Percentiles rank a stretch among this genome's conserved stretches.
Evolutionary conservation across 2,888 invertebrate species (phyloP).

Genomic region (Pantelozetes paolii): DNA sequence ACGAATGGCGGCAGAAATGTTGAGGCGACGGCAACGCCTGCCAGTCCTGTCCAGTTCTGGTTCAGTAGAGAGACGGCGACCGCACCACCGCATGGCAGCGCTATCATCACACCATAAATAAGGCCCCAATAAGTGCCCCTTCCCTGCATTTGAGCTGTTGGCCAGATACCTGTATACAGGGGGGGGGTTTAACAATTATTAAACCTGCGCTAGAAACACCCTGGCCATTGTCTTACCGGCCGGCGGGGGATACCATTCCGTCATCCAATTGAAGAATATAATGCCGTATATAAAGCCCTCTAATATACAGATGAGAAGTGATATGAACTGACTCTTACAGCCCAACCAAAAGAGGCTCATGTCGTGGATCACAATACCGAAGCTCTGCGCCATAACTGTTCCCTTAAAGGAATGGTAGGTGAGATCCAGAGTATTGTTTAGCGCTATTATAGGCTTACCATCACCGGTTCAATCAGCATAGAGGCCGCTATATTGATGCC

Average conservation of each 20-base stretch:
- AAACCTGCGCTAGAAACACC: no score
- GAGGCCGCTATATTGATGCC: slow-evolving; percentile 70
- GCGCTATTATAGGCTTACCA: slow-evolving; percentile 53
- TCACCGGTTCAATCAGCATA: slow-evolving; percentile 74
- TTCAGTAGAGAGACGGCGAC: slow-evolving; percentile 43
- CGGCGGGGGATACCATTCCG: slow-evolving; percentile 42
- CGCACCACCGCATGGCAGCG: slow-evolving; percentile 40
- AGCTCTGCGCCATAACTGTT: slow-evolving; percentile 68
- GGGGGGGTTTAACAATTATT: no score
- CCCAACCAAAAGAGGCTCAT: slow-evolving; percentile 62
- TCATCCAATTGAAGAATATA: slow-evolving; percentile 37
- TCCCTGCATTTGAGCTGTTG: slow-evolving; percentile 41
- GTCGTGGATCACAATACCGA: slow-evolving; percentile 68
- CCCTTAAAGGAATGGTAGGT: slow-evolving; percentile 52
- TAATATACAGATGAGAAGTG: slow-evolving; percentile 63
- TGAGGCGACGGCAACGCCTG: slow-evolving; percentile 42
- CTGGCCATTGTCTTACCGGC: background rate
- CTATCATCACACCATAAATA: slow-evolving; percentile 40
- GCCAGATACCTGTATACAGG: slow-evolving; percentile 41
- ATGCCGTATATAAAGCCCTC: slow-evolving; percentile 51
- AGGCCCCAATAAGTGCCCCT: slow-evolving; percentile 35
- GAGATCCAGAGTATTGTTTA: background rate
- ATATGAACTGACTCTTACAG: slow-evolving; percentile 64
- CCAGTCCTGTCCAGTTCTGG: slow-evolving; percentile 39
- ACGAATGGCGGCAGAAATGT: slow-evolving; percentile 42